A percentile compares a stretch with the other conserved stretches of the same genome.
These are phyloP conservation scores for Seriola aureovittata DNA, from an alignment of 2,113 vertebrate genomes.

Conservation along the genomic window DNA sequence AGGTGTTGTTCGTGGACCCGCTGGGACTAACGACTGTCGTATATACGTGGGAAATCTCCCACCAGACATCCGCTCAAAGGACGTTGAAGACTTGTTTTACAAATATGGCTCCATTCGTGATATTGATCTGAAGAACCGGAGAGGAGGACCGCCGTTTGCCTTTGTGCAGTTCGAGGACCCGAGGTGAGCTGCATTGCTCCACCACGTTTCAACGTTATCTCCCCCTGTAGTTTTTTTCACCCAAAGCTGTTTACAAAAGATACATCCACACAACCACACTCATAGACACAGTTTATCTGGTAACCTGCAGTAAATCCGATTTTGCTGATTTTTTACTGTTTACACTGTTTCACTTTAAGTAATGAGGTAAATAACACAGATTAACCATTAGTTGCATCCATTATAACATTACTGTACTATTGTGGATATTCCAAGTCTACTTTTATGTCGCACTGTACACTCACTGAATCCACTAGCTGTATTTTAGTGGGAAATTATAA, in stretches of 20 bases:
- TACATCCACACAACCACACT: fast-evolving
- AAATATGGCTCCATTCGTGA: slow-evolving; percentile 92
- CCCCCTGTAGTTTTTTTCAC: background rate
- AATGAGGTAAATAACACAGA: too few species aligned
- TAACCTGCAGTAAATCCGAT: too few species aligned
- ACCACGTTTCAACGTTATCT: background rate
- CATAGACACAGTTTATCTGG: too few species aligned
- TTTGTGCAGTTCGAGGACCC: slow-evolving; percentile 88
- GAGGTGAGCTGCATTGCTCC: slow-evolving; percentile 73
- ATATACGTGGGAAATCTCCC: slow-evolving; percentile 93
- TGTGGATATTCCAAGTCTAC: too few species aligned
- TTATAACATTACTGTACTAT: too few species aligned
- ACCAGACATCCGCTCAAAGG: slow-evolving; percentile 91
- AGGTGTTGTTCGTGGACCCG: slow-evolving; percentile 93
- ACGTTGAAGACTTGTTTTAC: slow-evolving; percentile 92
- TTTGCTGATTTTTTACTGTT: too few species aligned
- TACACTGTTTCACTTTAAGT: too few species aligned
- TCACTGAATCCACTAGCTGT: too few species aligned
- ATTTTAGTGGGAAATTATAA: too few species aligned
- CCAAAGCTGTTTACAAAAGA: background rate
- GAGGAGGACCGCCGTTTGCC: slow-evolving; percentile 92
- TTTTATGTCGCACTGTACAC: too few species aligned
- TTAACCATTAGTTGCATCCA: too few species aligned
- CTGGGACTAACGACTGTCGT: slow-evolving; percentile 96
- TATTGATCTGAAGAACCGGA: slow-evolving; percentile 92